Conservation (phyloP, 2,113 vertebrate genomes). For the Apeltes quadracus region DNA sequence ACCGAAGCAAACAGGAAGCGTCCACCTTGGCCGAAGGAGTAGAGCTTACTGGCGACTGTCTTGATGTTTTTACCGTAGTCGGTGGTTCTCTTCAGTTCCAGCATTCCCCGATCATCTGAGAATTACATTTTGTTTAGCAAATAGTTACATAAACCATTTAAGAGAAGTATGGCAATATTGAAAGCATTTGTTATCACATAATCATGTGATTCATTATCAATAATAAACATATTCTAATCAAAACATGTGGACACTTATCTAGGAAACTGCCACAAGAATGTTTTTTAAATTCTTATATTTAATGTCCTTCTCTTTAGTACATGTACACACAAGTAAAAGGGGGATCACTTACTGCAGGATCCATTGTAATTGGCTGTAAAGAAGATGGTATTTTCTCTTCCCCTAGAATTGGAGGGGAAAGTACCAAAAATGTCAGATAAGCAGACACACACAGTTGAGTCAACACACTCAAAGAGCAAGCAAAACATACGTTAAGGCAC, state of each 20-base stretch:
- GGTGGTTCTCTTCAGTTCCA: conserved; percentile 84
- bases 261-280: not conserved
- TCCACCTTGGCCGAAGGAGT: conserved; percentile 91
- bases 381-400: conserved; percentile 81
- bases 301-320: not conserved
- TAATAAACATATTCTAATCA: not conserved
- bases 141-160: not conserved
- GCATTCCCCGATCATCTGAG: conserved; percentile 84
- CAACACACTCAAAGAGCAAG: not conserved
- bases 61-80: conserved; percentile 86
- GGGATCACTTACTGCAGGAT: conserved; percentile 88
- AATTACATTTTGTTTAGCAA: conserved; percentile 1
- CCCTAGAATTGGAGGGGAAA: conserved; percentile 77
- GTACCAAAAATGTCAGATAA: not conserved
- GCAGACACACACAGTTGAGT: not conserved
- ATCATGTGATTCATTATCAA: no score
- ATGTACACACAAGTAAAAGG: not conserved
- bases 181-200: not conserved
- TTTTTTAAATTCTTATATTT: not conserved
- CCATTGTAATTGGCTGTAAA: conserved; percentile 85
- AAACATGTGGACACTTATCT: not conserved
- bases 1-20: conserved; percentile 92
- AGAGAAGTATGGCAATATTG: not conserved
- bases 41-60: conserved; percentile 86
- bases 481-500: not conserved